Base-by-base conservation (phyloP, 1,140 invertebrate genomes). In the Habropoda laboriosa region DNA sequence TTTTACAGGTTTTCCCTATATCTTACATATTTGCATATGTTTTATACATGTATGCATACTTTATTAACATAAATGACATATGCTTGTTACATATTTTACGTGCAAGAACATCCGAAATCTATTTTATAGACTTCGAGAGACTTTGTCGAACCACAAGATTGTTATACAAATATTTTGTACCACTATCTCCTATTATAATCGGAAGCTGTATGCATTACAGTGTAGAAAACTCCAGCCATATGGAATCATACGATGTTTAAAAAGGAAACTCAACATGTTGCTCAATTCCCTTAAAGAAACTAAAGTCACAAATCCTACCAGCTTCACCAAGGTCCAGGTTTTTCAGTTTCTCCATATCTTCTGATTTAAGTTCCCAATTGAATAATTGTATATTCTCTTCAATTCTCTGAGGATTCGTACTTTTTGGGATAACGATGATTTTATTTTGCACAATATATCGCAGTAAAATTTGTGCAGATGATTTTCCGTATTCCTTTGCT, bases 291-390 rank as follows among this genome's bases (percentile, higher is more conserved):
- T 80, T 81, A 0, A 93, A 93, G 79, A 96, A 95, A 74, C 91
- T 90, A 82, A 96, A 96, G 89, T 96, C 94, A 85, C 96, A 94
- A 10, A 96, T 93, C 47, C 95, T 92, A 40, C 94, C 95, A 42
- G 81, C 64, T 27, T 81, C 32, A n/a, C 95, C 95, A 86, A 93
- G 92, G 85, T 97, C 95, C 1, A 94, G 79, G 12, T 55, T 55
- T 61, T 90, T 87, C 27, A 94, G 80, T 16, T 45, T 32, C 7
- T 87, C 40, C 61, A 93, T 86, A 77, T 94, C 94, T 27, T 91
- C 79, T 10, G 68, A 0, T 38, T 83, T 40, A 0, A 94, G 76
- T 67, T 91, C 58, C 90, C 93, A 94, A 82, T 90, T 86, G 70
- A 94, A 94, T 5, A 95, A 58, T 68, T 94, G 58, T 66, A 93